Base-by-base conservation (phyloP, 92 coral and sea anemone genomes). In the Bergia puertoricense region DNA sequence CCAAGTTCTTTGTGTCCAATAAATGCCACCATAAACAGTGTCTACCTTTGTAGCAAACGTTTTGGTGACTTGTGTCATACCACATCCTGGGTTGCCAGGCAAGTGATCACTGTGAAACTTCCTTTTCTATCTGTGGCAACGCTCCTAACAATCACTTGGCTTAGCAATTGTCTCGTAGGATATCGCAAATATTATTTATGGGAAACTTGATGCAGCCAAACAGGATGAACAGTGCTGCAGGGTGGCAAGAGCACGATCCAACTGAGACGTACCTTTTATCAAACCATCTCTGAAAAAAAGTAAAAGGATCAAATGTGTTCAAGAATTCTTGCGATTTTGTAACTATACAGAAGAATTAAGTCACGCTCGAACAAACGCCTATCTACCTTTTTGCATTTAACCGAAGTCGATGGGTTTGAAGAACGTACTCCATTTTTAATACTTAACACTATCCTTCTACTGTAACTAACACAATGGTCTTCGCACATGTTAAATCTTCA, bases 221-320 rank as follows among this genome's bases (percentile, higher is more conserved):
- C 94, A 91, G 1, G 91, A 86, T 39, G 96, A 91, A 57, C 98
- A 96, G 89, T 96, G 98, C 85, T 96, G 98, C 36, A 96, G 80
- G 88, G 95, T 96, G 46, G 96, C 99, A 10, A 95, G 82, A 11
- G 98, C 99, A 38, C 96, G 95, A 80, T 95, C 99, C 37, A 96
- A 91, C 90, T 96, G 99, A 0, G 98, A 96, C 37, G 94, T 85
- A 9, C 99, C 99, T 66, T 96, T 98, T 54, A 96, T 86, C 5
- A 96, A 93, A n/a, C 95, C 95, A 56, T 94, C 91, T 88, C 99
- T 96, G 79, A 15, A 86, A 81, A 62, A 62, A 30, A 30, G 30
- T 22, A 62, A 15, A 62, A 62, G 69, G 3, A 2, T 62, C 69
- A 18, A 62, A 36, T 1, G 8, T 36, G 39, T 56, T 57, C 15